phyloP scores from a whole-genome alignment of 2,888 invertebrate species.

The Cremastinae sp. region DNA sequence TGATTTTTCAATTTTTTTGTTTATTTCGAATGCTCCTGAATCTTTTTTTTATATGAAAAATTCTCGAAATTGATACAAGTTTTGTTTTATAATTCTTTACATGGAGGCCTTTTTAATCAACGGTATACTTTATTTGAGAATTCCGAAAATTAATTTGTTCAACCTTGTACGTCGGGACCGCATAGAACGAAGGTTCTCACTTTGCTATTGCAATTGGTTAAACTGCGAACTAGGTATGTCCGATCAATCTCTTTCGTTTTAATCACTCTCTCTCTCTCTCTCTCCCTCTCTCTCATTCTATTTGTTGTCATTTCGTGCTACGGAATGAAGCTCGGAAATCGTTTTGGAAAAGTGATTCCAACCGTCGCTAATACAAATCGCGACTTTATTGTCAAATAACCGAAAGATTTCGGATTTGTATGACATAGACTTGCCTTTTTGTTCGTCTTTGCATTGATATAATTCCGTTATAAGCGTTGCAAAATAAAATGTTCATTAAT shows the following conservation, averaged over 20 bases:
- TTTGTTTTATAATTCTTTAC: conserved; percentile 73
- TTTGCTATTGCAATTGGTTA: no score
- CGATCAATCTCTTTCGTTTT: no score
- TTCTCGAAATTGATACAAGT: conserved; percentile 69
- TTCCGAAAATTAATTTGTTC: no score
- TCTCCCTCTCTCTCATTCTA: no score
- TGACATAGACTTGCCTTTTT: neutral
- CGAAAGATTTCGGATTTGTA: conserved; percentile 36
- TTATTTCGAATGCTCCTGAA: conserved; percentile 16
- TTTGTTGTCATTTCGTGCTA: neutral
- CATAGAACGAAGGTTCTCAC: neutral
- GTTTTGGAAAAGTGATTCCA: conserved; percentile 20
- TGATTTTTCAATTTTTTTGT: conserved; percentile 31
- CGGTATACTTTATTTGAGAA: conserved; percentile 8
- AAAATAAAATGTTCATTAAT: no score
- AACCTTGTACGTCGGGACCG: neutral
- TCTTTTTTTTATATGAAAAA: conserved; percentile 63
- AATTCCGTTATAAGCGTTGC: no score
- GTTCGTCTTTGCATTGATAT: no score
- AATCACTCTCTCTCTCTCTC: no score
- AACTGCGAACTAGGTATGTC: no score
- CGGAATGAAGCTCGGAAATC: conserved; percentile 14
- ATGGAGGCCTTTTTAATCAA: conserved; percentile 70
- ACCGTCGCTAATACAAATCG: conserved; percentile 23
- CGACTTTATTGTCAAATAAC: conserved; percentile 50